Conservation (phyloP, 2,113 vertebrate genomes). For the Zosterops borbonicus region DNA sequence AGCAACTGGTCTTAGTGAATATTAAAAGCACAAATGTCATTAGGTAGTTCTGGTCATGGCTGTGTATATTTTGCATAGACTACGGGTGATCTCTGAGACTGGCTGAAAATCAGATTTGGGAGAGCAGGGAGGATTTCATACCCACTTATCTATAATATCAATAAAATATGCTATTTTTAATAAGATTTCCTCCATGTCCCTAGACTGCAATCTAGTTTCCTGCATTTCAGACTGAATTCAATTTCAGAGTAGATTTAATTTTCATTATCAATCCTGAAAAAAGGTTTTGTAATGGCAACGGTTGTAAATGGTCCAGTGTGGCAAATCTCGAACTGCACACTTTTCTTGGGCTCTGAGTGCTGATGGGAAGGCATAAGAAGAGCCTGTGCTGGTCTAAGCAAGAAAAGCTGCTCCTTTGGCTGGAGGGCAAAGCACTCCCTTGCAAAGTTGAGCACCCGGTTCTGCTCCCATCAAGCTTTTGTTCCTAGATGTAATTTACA, state of each 20-base stretch:
- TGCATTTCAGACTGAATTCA: background rate
- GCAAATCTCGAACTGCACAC: background rate
- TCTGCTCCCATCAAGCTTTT: constrained; percentile 56
- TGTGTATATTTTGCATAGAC: background rate
- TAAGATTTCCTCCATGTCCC: constrained; percentile 20
- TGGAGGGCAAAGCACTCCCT: constrained; percentile 52
- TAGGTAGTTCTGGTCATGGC: background rate
- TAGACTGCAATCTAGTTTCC: constrained; percentile 4
- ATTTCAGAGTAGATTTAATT: constrained; percentile 37
- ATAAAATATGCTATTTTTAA: constrained; percentile 7
- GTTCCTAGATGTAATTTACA: constrained; percentile 63
- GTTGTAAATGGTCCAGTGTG: background rate
- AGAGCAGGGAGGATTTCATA: background rate
- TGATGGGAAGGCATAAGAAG: background rate
- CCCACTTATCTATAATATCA: background rate
- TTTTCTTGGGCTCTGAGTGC: background rate
- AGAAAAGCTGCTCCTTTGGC: constrained; percentile 53
- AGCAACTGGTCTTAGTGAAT: background rate
- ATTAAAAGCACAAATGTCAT: background rate
- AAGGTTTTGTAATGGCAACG: background rate
- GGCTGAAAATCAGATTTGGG: background rate
- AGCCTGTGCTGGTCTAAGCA: constrained; percentile 2
- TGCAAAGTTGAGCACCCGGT: constrained; percentile 44
- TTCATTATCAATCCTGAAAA: background rate
- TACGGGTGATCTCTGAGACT: background rate